Evolutionary conservation across 1,140 invertebrate species (phyloP).

Genomic region (Tenebrio molitor): DNA sequence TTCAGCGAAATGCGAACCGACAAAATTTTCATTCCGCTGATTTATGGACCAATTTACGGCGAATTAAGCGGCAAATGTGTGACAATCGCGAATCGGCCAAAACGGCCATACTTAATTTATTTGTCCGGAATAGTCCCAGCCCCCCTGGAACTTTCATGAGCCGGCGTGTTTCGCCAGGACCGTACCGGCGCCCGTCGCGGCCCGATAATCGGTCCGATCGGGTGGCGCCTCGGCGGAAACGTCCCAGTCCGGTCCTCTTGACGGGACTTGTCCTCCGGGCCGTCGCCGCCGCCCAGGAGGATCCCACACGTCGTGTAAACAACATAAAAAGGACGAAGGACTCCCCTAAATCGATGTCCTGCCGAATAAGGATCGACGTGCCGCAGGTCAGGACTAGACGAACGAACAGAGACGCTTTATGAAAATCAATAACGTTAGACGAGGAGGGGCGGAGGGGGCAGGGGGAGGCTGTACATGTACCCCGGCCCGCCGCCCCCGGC

Average conservation of each 20-base stretch:
- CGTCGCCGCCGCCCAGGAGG: neutral
- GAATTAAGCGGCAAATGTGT: no score
- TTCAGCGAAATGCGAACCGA: no score
- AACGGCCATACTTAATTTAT: no score
- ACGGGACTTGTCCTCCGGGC: neutral
- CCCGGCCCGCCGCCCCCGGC: slow-evolving; percentile 50
- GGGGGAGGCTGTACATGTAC: slow-evolving; percentile 45
- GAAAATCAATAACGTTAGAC: slow-evolving; percentile 44
- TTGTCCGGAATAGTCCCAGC: no score
- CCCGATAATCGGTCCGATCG: neutral
- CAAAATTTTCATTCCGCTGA: no score
- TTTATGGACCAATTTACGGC: no score
- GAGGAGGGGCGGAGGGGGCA: slow-evolving; percentile 17
- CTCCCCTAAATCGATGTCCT: slow-evolving; percentile 39
- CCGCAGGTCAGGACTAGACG: slow-evolving; percentile 43
- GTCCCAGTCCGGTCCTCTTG: no score
- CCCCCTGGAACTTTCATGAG: no score
- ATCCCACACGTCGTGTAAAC: slow-evolving; percentile 36
- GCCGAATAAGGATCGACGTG: slow-evolving; percentile 41
- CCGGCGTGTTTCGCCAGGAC: no score
- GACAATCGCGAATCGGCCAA: no score
- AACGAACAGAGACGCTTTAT: slow-evolving; percentile 26
- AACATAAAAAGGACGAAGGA: slow-evolving; percentile 33
- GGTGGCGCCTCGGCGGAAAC: neutral
- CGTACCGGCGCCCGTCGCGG: neutral